Percentiles rank a stretch among this genome's conserved stretches.
Evolutionary conservation across 2,888 invertebrate species (phyloP).

Genomic region (Ceratothoa steindachneri): DNA sequence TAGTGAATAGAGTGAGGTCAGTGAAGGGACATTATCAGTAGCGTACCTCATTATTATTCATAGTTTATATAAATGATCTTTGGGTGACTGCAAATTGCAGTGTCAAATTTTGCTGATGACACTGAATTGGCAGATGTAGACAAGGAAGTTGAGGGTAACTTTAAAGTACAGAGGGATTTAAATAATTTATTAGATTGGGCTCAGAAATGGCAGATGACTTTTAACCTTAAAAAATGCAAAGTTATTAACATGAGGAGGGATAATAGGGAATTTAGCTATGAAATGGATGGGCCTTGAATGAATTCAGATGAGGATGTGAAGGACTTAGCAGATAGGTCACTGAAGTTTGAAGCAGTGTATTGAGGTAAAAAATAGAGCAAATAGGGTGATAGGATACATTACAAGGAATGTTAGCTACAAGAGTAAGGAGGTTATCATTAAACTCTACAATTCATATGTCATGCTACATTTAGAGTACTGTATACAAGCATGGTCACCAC

Average conservation of each 20-base stretch:
- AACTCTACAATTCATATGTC: too few species aligned
- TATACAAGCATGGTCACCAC: background rate
- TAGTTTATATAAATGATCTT: background rate
- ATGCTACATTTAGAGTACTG: background rate
- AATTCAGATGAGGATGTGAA: too few species aligned
- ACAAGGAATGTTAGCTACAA: too few species aligned
- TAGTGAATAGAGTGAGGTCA: background rate
- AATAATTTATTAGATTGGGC: background rate
- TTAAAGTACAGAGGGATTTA: background rate
- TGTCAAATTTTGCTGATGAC: background rate
- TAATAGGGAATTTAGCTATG: background rate
- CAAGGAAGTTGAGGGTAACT: background rate
- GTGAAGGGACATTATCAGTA: background rate
- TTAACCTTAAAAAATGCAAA: background rate
- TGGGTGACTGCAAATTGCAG: background rate
- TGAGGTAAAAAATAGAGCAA: too few species aligned
- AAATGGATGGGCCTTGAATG: background rate
- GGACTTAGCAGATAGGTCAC: too few species aligned
- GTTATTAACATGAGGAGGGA: background rate
- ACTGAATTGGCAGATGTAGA: background rate
- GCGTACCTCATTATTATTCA: background rate
- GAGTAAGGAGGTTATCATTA: too few species aligned
- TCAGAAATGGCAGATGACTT: background rate
- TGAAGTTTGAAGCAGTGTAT: too few species aligned
- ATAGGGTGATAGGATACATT: too few species aligned